Conservation (phyloP, 2,888 invertebrate species). For the Folsomia manolachei region DNA sequence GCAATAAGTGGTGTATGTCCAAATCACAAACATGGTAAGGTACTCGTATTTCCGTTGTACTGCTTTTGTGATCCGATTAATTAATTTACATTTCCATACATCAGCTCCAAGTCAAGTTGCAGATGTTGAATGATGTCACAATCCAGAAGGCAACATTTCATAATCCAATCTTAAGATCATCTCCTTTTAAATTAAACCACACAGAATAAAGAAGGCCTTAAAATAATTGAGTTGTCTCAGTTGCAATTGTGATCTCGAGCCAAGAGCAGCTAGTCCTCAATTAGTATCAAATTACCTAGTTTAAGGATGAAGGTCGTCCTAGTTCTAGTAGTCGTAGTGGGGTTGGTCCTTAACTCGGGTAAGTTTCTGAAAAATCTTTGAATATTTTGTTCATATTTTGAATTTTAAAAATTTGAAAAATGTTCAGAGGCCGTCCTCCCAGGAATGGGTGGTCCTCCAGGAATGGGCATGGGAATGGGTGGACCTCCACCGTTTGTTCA, state of each 20-base stretch:
- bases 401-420: background rate
- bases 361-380: background rate
- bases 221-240: background rate
- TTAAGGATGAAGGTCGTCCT: background rate
- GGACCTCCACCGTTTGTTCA: slow-evolving; percentile 32
- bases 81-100: too few species aligned
- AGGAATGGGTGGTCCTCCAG: slow-evolving; percentile 1
- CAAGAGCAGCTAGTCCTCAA: background rate
- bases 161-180: too few species aligned
- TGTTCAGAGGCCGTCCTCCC: slow-evolving; percentile 24
- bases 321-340: background rate
- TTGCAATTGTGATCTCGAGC: background rate
- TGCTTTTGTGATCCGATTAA: too few species aligned
- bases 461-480: slow-evolving; percentile 4
- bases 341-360: slow-evolving; percentile 2
- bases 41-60: too few species aligned
- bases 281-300: background rate
- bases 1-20: too few species aligned
- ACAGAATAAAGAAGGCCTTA: background rate
- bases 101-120: too few species aligned
- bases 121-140: too few species aligned
- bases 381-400: background rate
- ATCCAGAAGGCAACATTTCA: too few species aligned
- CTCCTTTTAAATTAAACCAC: background rate
- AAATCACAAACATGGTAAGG: too few species aligned